Evolutionary conservation across 2,797 vertebrate species (phyloP).

Genomic region (Cynodonichthys magdalenae): DNA sequence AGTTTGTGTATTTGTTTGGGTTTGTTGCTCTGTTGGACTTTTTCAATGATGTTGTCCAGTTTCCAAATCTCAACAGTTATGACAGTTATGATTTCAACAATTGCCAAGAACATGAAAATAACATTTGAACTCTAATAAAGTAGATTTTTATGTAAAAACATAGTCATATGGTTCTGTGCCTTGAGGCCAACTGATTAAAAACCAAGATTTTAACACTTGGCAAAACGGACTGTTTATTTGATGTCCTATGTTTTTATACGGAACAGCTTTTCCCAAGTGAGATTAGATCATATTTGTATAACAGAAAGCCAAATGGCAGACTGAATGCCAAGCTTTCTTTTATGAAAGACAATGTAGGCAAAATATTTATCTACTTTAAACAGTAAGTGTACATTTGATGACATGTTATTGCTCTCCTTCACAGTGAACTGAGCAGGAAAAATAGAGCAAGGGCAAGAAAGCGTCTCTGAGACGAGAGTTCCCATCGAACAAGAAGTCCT

Average conservation of each 20-base stretch:
- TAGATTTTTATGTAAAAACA: constrained; percentile 13
- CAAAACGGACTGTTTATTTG: constrained; percentile 33
- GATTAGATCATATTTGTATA: constrained; percentile 64
- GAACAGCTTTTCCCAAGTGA: constrained; percentile 46
- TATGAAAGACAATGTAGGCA: constrained; percentile 24
- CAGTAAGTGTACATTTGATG: constrained; percentile 17
- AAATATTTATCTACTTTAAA: constrained; percentile 27
- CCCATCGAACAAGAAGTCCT: constrained; percentile 61
- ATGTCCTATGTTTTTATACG: constrained; percentile 43
- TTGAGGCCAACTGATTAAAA: constrained; percentile 42
- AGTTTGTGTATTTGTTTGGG: background rate
- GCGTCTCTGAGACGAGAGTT: constrained; percentile 44
- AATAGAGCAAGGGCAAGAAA: constrained; percentile 28
- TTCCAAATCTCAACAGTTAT: constrained; percentile 11
- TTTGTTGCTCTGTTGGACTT: background rate
- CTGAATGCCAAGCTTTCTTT: constrained; percentile 44
- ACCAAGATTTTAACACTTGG: constrained; percentile 48
- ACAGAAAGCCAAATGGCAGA: constrained; percentile 55
- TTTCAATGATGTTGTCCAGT: background rate
- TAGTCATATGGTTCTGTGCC: constrained; percentile 21
- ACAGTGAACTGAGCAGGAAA: constrained; percentile 41
- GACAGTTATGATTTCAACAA: constrained; percentile 1
- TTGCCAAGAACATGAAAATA: constrained; percentile 22
- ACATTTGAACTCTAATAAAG: constrained; percentile 18
- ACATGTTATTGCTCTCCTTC: constrained; percentile 61